Percentiles rank a stretch among this genome's conserved stretches.
Conservation (phyloP, 1,140 invertebrate genomes). For the Apolygus lucorum region DNA sequence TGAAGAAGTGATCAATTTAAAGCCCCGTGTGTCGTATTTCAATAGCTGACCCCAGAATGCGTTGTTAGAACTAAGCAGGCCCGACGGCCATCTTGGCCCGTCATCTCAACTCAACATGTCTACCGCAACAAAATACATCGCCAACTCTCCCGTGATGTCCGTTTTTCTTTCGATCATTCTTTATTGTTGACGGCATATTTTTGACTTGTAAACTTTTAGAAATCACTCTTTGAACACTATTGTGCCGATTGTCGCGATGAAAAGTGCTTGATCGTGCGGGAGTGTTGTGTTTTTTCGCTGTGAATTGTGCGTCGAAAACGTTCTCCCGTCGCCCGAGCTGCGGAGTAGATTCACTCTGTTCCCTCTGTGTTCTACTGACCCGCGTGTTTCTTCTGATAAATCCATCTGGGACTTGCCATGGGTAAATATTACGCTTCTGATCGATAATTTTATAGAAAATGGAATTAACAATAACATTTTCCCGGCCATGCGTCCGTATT, state of each 20-base stretch:
- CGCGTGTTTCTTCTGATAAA: neutral
- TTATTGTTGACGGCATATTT: too few species aligned
- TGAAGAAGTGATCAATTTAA: neutral
- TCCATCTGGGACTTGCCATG: neutral
- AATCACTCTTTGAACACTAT: too few species aligned
- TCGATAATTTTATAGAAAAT: neutral
- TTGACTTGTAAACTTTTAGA: neutral
- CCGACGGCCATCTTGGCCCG: neutral
- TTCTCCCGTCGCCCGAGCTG: neutral
- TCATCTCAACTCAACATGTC: neutral
- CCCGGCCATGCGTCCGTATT: neutral
- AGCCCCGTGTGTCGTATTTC: neutral
- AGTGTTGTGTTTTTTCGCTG: too few species aligned
- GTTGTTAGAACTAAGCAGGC: neutral
- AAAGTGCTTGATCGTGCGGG: too few species aligned
- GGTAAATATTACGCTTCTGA: neutral
- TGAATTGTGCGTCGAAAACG: too few species aligned
- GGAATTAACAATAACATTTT: neutral
- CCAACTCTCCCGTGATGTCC: neutral
- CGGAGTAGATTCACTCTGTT: too few species aligned
- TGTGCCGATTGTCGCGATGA: too few species aligned
- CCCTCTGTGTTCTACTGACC: too few species aligned
- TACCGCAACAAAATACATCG: neutral
- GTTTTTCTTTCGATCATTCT: neutral
- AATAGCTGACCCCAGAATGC: neutral